phyloP scores from a whole-genome alignment of 2,888 invertebrate genomes.

The Chaetoderma sp. region DNA sequence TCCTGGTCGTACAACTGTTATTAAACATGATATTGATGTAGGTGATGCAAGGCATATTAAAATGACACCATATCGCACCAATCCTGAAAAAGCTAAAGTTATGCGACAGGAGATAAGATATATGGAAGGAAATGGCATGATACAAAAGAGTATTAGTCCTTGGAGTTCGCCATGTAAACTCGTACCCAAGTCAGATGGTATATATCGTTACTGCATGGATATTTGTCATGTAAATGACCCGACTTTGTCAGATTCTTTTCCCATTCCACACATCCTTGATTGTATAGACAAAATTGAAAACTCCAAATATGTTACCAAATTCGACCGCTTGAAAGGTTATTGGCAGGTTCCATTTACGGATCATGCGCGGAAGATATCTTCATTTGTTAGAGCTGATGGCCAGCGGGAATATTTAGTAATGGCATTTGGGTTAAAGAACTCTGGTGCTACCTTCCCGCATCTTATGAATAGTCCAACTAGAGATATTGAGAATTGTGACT shows the following conservation, averaged over 20 bases:
- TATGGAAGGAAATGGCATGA: too few relatives aligned
- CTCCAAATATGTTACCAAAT: not conserved
- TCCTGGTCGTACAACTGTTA: too few relatives aligned
- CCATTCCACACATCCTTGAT: too few relatives aligned
- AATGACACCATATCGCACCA: too few relatives aligned
- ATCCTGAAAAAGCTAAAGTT: too few relatives aligned
- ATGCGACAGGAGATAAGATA: too few relatives aligned
- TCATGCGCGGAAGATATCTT: slow-evolving; percentile 38
- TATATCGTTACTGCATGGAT: slow-evolving; percentile 40
- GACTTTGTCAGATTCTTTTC: too few relatives aligned
- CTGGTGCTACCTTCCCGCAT: slow-evolving; percentile 35
- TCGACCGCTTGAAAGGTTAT: not conserved
- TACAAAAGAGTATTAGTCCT: too few relatives aligned
- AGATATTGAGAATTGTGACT: slow-evolving; percentile 3
- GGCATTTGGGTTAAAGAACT: slow-evolving; percentile 41
- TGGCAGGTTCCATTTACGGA: slow-evolving; percentile 33
- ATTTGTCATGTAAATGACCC: too few relatives aligned
- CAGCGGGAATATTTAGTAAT: slow-evolving; percentile 38
- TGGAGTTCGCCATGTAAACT: slow-evolving; percentile 42
- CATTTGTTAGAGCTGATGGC: slow-evolving; percentile 12
- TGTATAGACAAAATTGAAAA: not conserved
- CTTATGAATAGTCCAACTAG: slow-evolving; percentile 27
- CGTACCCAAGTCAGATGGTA: slow-evolving; percentile 32
- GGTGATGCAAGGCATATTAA: too few relatives aligned
- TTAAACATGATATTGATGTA: too few relatives aligned